Evolutionary conservation across 2,797 vertebrate genomes (phyloP).

Genomic region (Prionace glauca): DNA sequence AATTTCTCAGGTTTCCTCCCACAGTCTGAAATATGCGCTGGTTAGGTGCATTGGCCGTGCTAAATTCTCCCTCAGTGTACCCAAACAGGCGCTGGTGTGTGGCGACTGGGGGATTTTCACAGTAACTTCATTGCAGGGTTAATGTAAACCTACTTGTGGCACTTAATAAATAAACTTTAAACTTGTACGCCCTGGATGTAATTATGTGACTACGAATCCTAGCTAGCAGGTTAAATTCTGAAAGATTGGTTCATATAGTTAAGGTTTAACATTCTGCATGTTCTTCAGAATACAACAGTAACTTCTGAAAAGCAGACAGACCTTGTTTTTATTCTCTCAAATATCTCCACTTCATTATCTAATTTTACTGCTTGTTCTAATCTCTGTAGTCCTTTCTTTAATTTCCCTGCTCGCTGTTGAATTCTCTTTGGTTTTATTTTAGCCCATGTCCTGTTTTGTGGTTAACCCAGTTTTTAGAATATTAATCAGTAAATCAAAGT

Average conservation of each 20-base stretch:
- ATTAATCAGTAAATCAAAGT: background rate
- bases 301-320: background rate
- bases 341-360: background rate
- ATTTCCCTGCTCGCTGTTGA: background rate
- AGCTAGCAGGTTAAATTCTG: background rate
- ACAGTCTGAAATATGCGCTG: too few species aligned
- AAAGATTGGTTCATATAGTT: background rate
- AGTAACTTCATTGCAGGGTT: too few species aligned
- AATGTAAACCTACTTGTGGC: too few species aligned
- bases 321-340: background rate
- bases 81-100: too few species aligned
- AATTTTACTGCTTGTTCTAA: constrained; percentile 2
- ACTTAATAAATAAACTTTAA: too few species aligned
- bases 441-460: background rate
- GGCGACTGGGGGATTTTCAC: too few species aligned
- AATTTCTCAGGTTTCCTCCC: too few species aligned
- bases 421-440: background rate
- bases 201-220: background rate
- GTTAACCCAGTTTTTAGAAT: background rate
- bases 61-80: too few species aligned
- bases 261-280: background rate
- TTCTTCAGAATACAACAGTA: background rate
- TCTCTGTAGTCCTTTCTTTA: background rate
- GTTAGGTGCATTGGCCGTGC: too few species aligned
- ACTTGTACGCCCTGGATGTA: background rate